These are phyloP conservation scores for Serilophus lunatus DNA, from an alignment of 2,113 vertebrate genomes.

Conservation along the genomic window DNA sequence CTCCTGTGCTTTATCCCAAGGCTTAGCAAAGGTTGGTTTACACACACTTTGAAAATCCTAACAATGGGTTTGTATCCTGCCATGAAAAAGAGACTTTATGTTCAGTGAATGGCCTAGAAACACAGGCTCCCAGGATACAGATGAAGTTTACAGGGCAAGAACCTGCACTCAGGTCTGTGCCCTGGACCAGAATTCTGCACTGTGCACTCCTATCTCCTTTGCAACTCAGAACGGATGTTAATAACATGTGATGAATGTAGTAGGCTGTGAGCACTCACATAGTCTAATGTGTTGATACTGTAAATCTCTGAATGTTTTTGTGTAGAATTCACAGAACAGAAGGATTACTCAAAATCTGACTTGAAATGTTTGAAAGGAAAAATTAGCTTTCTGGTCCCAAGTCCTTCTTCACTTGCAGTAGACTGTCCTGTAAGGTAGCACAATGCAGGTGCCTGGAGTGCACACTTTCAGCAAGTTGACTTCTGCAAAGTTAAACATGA, in stretches of 20 bases:
- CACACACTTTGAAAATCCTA: neutral
- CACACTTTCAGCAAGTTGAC: neutral
- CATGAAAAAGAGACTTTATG: neutral
- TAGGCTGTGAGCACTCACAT: neutral
- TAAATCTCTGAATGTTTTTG: neutral
- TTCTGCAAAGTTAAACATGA: neutral
- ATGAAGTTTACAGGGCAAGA: neutral
- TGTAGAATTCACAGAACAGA: neutral
- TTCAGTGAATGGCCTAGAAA: neutral
- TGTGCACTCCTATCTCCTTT: neutral
- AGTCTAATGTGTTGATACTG: neutral
- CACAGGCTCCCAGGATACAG: neutral
- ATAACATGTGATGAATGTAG: neutral
- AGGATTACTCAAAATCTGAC: neutral
- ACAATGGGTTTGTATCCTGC: neutral
- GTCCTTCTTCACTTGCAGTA: neutral
- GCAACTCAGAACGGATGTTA: fast-evolving
- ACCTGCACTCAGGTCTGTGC: neutral
- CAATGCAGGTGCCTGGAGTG: neutral
- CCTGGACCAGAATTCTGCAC: neutral
- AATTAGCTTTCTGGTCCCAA: neutral
- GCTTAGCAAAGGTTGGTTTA: neutral
- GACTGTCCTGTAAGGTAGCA: neutral
- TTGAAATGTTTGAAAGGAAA: neutral
- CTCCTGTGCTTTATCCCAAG: neutral